Evolutionary conservation across 2,888 invertebrate genomes (phyloP).

Genomic region (Chloroclysta siterata): DNA sequence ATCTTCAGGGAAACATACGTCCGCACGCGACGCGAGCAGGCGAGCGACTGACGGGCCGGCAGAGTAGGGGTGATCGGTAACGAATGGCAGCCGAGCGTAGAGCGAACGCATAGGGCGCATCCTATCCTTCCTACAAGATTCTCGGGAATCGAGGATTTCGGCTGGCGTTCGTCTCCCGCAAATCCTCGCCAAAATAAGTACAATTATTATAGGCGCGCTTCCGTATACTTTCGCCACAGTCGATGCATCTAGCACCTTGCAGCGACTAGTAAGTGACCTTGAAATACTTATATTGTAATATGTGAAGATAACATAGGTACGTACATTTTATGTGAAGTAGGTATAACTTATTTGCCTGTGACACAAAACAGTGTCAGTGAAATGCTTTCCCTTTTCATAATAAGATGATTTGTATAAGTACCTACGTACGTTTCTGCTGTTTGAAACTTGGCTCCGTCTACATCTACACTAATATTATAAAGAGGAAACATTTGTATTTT

Average conservation of each 20-base stretch:
- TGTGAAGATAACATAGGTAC: too few relatives aligned
- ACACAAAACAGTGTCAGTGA: not conserved
- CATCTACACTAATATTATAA: too few relatives aligned
- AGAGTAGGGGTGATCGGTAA: constrained; percentile 59
- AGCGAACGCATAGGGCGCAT: constrained; percentile 71
- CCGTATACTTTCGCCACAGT: constrained; percentile 33
- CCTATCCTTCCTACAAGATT: constrained; percentile 29
- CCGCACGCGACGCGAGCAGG: constrained; percentile 58
- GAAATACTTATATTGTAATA: too few relatives aligned
- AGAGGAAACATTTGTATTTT: too few relatives aligned
- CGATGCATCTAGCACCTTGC: not conserved
- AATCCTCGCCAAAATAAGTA: constrained; percentile 58
- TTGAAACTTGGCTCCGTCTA: too few relatives aligned
- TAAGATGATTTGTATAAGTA: not conserved
- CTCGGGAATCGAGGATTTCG: constrained; percentile 40
- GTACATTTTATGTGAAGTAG: too few relatives aligned
- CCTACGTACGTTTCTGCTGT: too few relatives aligned
- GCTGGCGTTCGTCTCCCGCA: constrained; percentile 53
- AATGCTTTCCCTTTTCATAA: not conserved
- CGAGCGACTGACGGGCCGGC: constrained; percentile 72
- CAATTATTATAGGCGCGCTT: constrained; percentile 46
- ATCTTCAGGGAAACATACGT: constrained; percentile 47
- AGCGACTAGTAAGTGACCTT: not conserved
- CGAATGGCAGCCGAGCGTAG: constrained; percentile 59
- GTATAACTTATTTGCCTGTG: too few relatives aligned